These are phyloP conservation scores for Neoitamus cyanurus DNA, from an alignment of 2,888 invertebrate genomes.

Conservation along the genomic window DNA sequence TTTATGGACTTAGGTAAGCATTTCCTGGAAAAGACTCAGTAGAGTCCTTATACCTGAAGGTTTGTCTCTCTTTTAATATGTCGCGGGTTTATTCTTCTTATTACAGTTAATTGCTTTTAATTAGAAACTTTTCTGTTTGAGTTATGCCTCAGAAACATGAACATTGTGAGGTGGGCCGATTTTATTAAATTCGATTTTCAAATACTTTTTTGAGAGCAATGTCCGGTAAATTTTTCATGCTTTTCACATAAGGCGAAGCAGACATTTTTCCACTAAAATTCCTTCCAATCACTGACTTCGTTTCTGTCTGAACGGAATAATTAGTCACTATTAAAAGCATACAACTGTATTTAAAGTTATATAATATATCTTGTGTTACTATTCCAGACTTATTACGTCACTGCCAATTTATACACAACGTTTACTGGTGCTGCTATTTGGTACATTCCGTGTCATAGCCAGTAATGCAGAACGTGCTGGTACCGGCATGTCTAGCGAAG, in stretches of 20 bases:
- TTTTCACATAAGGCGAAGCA: background rate
- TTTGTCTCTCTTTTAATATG: too few relatives aligned
- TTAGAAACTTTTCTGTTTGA: too few relatives aligned
- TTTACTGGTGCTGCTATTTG: constrained; percentile 92
- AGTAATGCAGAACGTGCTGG: constrained; percentile 89
- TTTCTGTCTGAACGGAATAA: background rate
- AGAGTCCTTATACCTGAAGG: too few relatives aligned
- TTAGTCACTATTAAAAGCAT: background rate
- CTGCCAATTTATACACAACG: constrained; percentile 92
- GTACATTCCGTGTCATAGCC: constrained; percentile 95
- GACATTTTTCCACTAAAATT: background rate
- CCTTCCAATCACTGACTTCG: background rate
- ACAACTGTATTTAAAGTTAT: background rate
- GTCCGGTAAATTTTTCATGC: background rate
- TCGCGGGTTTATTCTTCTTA: too few relatives aligned
- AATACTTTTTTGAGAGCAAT: background rate
- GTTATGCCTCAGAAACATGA: too few relatives aligned
- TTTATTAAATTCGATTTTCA: too few relatives aligned
- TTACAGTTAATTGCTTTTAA: too few relatives aligned
- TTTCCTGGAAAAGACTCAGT: too few relatives aligned
- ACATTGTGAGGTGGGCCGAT: too few relatives aligned
- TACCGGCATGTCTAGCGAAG: constrained; percentile 95
- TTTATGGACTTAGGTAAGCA: too few relatives aligned
- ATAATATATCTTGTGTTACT: background rate
- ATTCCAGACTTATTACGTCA: constrained; percentile 83